These are phyloP conservation scores for Xanthorhoe designata DNA, from an alignment of 2,888 invertebrate genomes.

Conservation along the genomic window DNA sequence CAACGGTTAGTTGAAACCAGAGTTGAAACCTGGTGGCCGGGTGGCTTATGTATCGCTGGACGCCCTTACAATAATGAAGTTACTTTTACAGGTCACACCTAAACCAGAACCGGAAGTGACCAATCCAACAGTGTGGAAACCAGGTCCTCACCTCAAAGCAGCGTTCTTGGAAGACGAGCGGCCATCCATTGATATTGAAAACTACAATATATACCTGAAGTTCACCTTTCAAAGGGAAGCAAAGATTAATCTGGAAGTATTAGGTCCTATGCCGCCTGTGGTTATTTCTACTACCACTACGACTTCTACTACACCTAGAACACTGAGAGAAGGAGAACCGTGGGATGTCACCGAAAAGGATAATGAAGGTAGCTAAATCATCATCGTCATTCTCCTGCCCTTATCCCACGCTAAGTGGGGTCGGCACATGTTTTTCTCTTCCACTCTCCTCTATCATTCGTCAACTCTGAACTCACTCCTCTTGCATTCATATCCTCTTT, in stretches of 20 bases:
- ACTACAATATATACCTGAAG: conserved; percentile 18
- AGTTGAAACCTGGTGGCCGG: no score
- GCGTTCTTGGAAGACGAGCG: background rate
- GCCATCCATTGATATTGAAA: background rate
- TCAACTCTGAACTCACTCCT: no score
- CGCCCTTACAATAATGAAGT: no score
- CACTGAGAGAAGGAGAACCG: background rate
- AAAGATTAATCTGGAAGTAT: background rate
- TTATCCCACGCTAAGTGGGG: no score
- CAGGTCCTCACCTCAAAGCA: conserved; percentile 11
- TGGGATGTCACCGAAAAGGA: background rate
- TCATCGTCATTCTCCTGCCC: no score
- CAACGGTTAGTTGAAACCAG: background rate
- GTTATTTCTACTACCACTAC: background rate
- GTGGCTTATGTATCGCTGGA: no score
- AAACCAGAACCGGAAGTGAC: background rate
- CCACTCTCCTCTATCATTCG: no score
- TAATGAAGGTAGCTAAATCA: no score
- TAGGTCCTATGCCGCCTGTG: background rate
- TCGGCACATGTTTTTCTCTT: no score
- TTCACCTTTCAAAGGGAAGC: conserved; percentile 12
- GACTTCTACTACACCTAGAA: no score
- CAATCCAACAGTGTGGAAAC: background rate
- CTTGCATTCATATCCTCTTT: no score
- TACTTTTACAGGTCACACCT: background rate